Base-by-base conservation (phyloP, 2,113 vertebrate species). In the Poecile atricapillus region DNA sequence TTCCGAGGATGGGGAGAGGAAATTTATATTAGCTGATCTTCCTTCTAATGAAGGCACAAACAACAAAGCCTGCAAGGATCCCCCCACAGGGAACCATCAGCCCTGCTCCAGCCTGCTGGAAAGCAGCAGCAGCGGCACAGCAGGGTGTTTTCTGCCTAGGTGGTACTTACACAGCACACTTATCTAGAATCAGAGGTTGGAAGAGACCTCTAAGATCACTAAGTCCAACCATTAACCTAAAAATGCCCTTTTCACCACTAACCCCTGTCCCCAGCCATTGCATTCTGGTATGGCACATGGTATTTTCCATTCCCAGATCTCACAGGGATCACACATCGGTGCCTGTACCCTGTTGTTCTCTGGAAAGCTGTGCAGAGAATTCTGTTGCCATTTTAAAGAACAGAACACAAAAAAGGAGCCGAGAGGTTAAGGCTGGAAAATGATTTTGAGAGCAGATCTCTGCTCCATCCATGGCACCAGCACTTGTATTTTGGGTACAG, bases 281-380 rank as follows among this genome's bases (percentile, higher is more conserved):
- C 7, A 19, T 43, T 53, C 12, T 46, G 64, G 5, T 2, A 8
- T 5, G 11, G 18, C 37, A 22, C 12, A 9, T 6, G 18, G 21
- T 35, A 4, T 31, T 71, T 75, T 49, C 52, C 6, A 0, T 55
- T 47, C 46, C 0, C 2, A 43, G 65, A 9, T 44, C 49, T 76
- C 75, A 13, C 18, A 37, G 33, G 2, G 1, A 33, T 13, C 27
- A 15, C 2, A 0, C n/a, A 3, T 16, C 3, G 1, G 9, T 71
- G 21, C 39, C 12, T 1, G 3, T 41, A n/a, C 7, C 52, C 46
- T 0, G 0, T 25, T 33, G 12, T 1, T 8, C 63, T 46, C 43
- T 56, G 1, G 0, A 49, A 28, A 87, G 64, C 43, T 33, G 47
- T 23, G 33, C 41, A 55, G 44, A 35, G 33, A 17, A 37, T 6